phyloP scores from a whole-genome alignment of 2,113 vertebrate genomes.

The Trichechus manatus region DNA sequence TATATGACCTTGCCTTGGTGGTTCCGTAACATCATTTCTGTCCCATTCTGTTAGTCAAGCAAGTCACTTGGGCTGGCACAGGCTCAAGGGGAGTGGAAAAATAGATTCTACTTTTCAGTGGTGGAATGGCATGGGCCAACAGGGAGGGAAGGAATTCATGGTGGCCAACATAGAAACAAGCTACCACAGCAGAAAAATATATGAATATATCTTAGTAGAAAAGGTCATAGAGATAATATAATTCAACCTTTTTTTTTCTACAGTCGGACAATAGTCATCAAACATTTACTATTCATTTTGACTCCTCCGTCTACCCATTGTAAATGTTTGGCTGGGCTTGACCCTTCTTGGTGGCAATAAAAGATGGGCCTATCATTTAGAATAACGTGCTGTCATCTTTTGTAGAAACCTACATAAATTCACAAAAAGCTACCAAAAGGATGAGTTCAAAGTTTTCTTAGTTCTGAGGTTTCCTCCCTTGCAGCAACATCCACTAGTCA shows the following conservation, averaged over 20 bases:
- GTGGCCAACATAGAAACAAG: background rate
- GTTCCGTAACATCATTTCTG: background rate
- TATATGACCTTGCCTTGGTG: background rate
- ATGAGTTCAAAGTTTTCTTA: background rate
- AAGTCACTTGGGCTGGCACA: background rate
- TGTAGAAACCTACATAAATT: background rate
- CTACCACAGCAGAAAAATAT: background rate
- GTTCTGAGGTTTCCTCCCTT: background rate
- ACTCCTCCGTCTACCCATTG: background rate
- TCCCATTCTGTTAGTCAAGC: background rate
- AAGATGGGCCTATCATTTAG: background rate
- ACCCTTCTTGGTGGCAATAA: background rate
- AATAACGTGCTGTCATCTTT: constrained; percentile 8
- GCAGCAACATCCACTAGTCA: background rate
- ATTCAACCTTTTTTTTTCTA: background rate
- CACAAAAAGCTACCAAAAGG: background rate
- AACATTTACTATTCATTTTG: constrained; percentile 7
- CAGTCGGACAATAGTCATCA: background rate
- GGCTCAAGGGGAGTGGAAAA: background rate
- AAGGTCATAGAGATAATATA: background rate
- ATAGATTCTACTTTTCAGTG: background rate
- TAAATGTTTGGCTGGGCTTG: background rate
- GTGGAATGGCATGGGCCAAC: background rate
- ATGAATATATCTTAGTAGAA: background rate
- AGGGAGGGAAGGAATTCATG: background rate